These are phyloP conservation scores for Formica exsecta DNA, from an alignment of 1,140 invertebrate species.

Conservation along the genomic window DNA sequence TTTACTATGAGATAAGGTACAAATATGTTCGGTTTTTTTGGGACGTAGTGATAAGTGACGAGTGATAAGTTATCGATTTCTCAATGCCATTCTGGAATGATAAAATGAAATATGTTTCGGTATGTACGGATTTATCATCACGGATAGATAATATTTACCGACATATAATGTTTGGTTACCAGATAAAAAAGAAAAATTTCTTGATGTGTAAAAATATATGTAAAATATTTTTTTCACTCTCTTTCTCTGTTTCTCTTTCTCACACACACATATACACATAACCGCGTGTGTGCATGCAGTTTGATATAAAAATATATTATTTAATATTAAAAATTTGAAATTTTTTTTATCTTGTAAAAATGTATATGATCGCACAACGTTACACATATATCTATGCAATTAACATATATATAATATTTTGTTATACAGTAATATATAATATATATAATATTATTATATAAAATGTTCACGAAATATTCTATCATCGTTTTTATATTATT, in stretches of 20 bases:
- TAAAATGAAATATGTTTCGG: conserved; percentile 7
- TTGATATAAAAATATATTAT: conserved; percentile 5
- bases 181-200: background rate
- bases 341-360: background rate
- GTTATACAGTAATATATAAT: too few species aligned
- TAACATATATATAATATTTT: background rate
- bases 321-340: background rate
- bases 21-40: background rate
- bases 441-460: too few species aligned
- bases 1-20: background rate
- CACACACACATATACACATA: too few species aligned
- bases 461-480: background rate
- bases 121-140: conserved; percentile 5
- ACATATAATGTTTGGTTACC: conserved; percentile 4
- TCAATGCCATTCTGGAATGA: conserved; percentile 29
- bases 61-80: conserved; percentile 42
- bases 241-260: too few species aligned
- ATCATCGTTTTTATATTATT: background rate
- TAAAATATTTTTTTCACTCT: background rate
- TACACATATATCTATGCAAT: background rate
- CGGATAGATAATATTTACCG: conserved; percentile 5
- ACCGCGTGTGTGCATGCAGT: background rate
- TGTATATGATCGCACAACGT: background rate
- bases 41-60: background rate
- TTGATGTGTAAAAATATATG: background rate